A percentile compares a stretch with the other conserved stretches of the same genome.
Conservation (phyloP, 2,797 vertebrate species). For the Acipenser ruthenus region DNA sequence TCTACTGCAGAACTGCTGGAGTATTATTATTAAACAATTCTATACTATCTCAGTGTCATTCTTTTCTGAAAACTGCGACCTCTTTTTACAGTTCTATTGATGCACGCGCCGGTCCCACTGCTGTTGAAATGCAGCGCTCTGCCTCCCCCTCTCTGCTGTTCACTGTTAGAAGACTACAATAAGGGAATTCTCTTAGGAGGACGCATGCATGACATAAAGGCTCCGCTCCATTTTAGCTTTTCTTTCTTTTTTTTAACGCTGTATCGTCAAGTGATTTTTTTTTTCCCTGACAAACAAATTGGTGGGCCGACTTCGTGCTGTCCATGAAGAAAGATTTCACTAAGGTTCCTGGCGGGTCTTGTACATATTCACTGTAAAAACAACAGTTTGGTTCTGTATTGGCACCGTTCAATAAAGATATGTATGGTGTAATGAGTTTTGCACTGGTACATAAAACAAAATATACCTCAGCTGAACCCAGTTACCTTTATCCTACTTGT, state of each 20-base stretch:
- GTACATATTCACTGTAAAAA: background rate
- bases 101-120: slow-evolving; percentile 14
- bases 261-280: background rate
- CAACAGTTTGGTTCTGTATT: background rate
- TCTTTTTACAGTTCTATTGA: slow-evolving; percentile 10
- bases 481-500: background rate
- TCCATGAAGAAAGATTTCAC: background rate
- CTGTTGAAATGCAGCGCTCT: slow-evolving; percentile 30
- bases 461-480: background rate
- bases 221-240: background rate
- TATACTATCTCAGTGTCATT: no score
- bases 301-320: background rate
- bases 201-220: slow-evolving; percentile 28
- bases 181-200: slow-evolving; percentile 3
- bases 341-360: slow-evolving; percentile 10
- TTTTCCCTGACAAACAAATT: background rate
- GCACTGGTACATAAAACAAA: background rate
- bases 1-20: background rate
- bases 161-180: background rate
- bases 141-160: slow-evolving; percentile 12
- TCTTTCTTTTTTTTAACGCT: background rate
- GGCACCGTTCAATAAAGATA: background rate
- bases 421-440: background rate
- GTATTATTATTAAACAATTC: background rate
- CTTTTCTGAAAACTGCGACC: background rate